Base-by-base conservation (phyloP, 1,140 invertebrate species). In the Aphelenchoides besseyi region DNA sequence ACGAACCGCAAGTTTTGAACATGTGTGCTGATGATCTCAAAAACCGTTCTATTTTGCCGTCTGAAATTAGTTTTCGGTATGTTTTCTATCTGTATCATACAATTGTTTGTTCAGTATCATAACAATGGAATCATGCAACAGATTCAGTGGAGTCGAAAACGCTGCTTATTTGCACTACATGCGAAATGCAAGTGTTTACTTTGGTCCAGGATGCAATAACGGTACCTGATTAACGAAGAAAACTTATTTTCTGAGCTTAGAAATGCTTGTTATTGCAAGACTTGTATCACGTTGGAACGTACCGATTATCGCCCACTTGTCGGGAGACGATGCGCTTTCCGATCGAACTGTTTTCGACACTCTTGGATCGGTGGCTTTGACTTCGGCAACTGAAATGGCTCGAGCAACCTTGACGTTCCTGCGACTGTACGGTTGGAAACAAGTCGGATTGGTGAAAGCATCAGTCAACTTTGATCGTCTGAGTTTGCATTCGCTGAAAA, bases 41-140 rank as follows among this genome's bases (percentile, higher is more conserved):
- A 68, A 71, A 79, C 35, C 55, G 77, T 53, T 62, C 66, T 26
- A 84, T 83, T 67, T 62, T 83, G 48, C 82, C 82, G 8, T 29
- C 53, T 26, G 77, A 79, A 35, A 84, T 84, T 52, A 77, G 52
- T 57, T 69, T 83, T 29, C 67, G 76, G 80, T 82, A 63, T 28
- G 68, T 36, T 59, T 18, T 62, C 23, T 41, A 29, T 29, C 55
- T 30, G 32, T 35, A n/a, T 37, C 16, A 36, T 66, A 18, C 0
- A 53, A 66, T 2, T 37, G 30, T 12, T 32, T 71, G 18, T 80
- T 63, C 53, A 82, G 82, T 23, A 69, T 83, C 26, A 63, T 62
- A 52, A 83, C 82, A 23, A 83, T 84, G 82, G 83, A 84, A 68
- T 82, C 79, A 57, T 83, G 82, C 68, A 83, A 83, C 62, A 71